A percentile compares a stretch with the other conserved stretches of the same genome.
Evolutionary conservation across 2,113 vertebrate genomes (phyloP).

Genomic region (Naja naja): DNA sequence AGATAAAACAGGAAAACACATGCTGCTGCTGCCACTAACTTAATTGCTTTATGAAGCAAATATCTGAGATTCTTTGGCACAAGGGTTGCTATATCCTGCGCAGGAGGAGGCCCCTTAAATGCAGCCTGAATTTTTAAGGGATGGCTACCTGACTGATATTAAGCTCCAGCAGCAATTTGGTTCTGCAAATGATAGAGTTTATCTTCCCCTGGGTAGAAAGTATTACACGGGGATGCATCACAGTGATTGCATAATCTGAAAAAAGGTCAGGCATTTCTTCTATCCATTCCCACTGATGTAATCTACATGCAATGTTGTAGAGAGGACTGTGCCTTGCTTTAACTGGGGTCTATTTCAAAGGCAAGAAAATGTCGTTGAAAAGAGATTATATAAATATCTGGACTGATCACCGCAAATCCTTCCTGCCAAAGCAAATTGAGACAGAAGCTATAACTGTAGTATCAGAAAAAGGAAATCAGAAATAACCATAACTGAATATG

Average conservation of each 20-base stretch:
- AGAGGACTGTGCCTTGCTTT: background rate
- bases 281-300: conserved; percentile 3
- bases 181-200: conserved; percentile 4
- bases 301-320: background rate
- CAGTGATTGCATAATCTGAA: background rate
- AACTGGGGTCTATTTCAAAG: background rate
- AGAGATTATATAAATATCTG: background rate
- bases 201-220: background rate
- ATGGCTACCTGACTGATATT: background rate
- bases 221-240: background rate
- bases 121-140: background rate
- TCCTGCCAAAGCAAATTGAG: background rate
- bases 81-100: background rate
- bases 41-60: background rate
- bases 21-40: background rate
- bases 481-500: background rate
- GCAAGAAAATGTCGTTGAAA: background rate
- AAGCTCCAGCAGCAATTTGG: background rate
- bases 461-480: conserved; percentile 10
- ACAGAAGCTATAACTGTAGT: background rate
- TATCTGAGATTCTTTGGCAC: background rate
- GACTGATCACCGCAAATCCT: background rate
- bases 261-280: background rate
- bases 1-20: background rate
- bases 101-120: background rate